These are phyloP conservation scores for Anolis carolinensis DNA, from an alignment of 2,113 vertebrate genomes.

Conservation along the genomic window DNA sequence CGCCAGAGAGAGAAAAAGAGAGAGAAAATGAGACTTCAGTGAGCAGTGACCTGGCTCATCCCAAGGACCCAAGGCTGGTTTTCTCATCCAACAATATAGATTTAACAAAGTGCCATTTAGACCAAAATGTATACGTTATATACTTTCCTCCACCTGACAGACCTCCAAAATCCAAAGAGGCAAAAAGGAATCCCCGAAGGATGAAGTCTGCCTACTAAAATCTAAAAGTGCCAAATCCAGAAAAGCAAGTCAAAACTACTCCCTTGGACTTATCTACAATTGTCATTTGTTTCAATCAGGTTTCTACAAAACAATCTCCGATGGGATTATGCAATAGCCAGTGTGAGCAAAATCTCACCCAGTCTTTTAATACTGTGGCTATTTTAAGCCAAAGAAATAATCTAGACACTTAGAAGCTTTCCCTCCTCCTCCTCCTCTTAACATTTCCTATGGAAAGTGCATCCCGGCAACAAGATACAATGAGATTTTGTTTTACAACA, in stretches of 20 bases:
- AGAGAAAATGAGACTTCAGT: too few relatives aligned
- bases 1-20: too few relatives aligned
- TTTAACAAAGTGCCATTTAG: too few relatives aligned
- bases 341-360: fast-evolving
- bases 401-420: neutral
- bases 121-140: neutral
- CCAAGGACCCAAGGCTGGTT: too few relatives aligned
- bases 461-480: too few relatives aligned
- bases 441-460: slow-evolving; percentile 33
- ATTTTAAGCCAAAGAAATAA: neutral
- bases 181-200: neutral
- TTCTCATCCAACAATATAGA: too few relatives aligned
- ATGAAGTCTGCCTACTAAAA: neutral
- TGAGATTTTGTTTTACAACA: slow-evolving; percentile 41
- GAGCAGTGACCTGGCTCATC: too few relatives aligned
- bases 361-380: neutral
- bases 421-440: slow-evolving; percentile 10
- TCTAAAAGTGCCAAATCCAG: too few relatives aligned
- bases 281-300: neutral
- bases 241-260: neutral
- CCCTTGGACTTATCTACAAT: neutral
- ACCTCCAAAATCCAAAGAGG: neutral
- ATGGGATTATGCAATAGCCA: neutral
- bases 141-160: neutral
- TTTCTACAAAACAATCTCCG: neutral